phyloP scores from a whole-genome alignment of 2,113 vertebrate genomes.

The Paracanthobrama guichenoti region DNA sequence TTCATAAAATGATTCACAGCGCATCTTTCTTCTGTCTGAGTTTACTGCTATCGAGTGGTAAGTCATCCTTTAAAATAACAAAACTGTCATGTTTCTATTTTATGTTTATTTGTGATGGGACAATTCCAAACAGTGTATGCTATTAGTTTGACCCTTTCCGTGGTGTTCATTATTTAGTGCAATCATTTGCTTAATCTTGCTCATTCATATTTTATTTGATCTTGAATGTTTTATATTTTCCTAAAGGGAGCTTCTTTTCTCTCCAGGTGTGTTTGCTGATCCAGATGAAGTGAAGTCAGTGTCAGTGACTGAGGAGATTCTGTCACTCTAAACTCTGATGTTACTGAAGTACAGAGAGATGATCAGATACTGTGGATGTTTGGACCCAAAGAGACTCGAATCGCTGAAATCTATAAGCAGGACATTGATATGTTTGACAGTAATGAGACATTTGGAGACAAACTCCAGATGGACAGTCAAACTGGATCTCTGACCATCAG shows the following conservation, averaged over 20 bases:
- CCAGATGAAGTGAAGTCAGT: background rate
- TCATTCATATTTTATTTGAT: background rate
- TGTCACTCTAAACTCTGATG: background rate
- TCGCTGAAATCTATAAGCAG: background rate
- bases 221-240: background rate
- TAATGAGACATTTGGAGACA: background rate
- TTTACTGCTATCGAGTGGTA: background rate
- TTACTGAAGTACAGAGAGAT: background rate
- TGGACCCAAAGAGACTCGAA: background rate
- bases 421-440: background rate
- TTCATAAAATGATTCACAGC: background rate
- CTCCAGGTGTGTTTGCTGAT: background rate
- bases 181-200: background rate
- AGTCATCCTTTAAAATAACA: background rate
- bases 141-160: too few relatives aligned
- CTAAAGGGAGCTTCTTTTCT: background rate
- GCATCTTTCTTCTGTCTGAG: background rate
- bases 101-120: too few relatives aligned
- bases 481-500: conserved; percentile 17
- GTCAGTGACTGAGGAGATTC: background rate
- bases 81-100: too few relatives aligned
- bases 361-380: background rate
- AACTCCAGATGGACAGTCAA: background rate
- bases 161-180: too few relatives aligned
- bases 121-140: too few relatives aligned